phyloP scores from a whole-genome alignment of 1,140 invertebrate genomes.

The Pteromalus puparum region DNA sequence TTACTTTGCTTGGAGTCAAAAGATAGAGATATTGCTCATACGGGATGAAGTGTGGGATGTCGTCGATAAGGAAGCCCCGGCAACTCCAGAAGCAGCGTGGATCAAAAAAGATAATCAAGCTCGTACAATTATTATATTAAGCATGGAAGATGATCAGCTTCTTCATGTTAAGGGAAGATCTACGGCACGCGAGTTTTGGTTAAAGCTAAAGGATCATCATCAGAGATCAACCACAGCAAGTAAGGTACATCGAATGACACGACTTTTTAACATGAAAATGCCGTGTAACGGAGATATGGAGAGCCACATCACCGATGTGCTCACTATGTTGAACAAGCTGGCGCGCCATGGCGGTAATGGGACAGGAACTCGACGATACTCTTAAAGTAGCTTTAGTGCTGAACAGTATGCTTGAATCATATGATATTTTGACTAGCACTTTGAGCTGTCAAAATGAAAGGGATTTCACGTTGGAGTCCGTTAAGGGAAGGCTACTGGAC shows the following conservation, averaged over 20 bases:
- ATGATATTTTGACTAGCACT: not conserved
- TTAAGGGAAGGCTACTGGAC: not conserved
- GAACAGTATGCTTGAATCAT: too few relatives aligned
- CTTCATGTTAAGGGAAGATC: slow-evolving; percentile 23
- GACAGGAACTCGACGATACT: too few relatives aligned
- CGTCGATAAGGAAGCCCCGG: slow-evolving; percentile 26
- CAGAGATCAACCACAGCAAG: not conserved
- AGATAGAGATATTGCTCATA: slow-evolving; percentile 54
- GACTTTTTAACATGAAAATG: slow-evolving; percentile 23
- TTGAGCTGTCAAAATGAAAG: slow-evolving; percentile 7
- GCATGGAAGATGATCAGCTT: slow-evolving; percentile 52
- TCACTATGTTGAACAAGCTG: slow-evolving; percentile 41
- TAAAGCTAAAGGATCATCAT: slow-evolving; percentile 37
- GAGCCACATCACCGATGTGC: slow-evolving; percentile 44
- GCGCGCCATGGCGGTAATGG: too few relatives aligned
- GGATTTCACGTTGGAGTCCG: too few relatives aligned
- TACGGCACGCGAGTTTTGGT: slow-evolving; percentile 22
- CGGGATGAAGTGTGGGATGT: slow-evolving; percentile 55
- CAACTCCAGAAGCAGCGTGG: not conserved
- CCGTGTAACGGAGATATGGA: slow-evolving; percentile 36
- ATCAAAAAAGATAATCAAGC: slow-evolving; percentile 38
- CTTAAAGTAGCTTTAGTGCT: too few relatives aligned
- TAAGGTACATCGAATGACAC: slow-evolving; percentile 35
- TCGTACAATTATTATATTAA: slow-evolving; percentile 45
- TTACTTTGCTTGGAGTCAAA: slow-evolving; percentile 54